Evolutionary conservation across 1,140 invertebrate genomes (phyloP), one percentile per base, ranked within the genome.

Genomic region (Drosophila insularis): DNA sequence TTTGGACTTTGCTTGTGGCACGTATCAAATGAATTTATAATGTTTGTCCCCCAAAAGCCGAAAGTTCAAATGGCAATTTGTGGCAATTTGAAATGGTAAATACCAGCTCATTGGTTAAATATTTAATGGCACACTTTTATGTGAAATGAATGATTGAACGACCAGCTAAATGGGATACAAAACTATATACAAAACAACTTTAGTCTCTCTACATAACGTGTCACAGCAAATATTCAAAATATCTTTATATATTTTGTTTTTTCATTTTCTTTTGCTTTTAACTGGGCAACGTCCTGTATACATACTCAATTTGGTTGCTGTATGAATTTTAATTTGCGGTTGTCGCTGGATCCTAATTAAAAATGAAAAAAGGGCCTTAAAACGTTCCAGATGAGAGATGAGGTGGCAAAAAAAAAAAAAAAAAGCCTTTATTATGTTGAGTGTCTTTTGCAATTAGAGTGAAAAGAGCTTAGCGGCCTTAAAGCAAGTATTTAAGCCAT

Each of bases 11-110:
- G 74, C 74, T 69, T 75, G 81, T 81, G 74, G 61, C 82, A 87
- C 71, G 69, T 70, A 68, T 10, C 50, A 50, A 71, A 73, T 87
- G 56, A 79, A 86, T 86, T 79, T 79, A 78, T 86, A 55, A 80
- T 86, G 56, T 63, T 43, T 46, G 54, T 17, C 13, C 13, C 14
- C 14, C 31, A 32, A 46, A 65, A 72, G 74, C 37, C 71, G 54
- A 76, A 78, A 61, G 46, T 81, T 64, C 53, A 31, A 56, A 50
- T 21, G 43, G 19, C 65, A 86, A 82, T 82, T 87, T 71, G 61
- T 64, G 67, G 53, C 61, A 71, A 81, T 76, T 73, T 79, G 21
- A 81, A 82, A 77, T 59, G 67, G 64, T 65, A 64, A 68, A 58
- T 69, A 53, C 6, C 50, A 67, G 56, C 63, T 63, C 53, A 54